Base-by-base conservation (phyloP, 1,140 invertebrate species). In the Drosophila rhopaloa region DNA sequence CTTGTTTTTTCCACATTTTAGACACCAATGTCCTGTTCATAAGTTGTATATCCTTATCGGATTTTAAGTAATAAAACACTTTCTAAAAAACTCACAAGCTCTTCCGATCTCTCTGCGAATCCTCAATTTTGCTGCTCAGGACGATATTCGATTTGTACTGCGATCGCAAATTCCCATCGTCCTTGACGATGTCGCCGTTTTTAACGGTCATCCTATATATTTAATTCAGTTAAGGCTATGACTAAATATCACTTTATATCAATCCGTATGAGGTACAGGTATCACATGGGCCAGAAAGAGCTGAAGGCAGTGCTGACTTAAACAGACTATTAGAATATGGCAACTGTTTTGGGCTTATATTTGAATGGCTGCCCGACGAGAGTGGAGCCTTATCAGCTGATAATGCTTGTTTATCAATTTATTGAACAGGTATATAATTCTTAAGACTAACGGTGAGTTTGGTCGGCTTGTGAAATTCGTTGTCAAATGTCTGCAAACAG, bases 141-240 rank as follows among this genome's bases (percentile, higher is more conserved):
- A 83, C 67, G 7, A 91, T 81, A 60, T 91, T 91, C 7, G 76
- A 65, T 70, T 90, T 84, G 32, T 91, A 91, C 55, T 74, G 81
- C 37, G 85, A 86, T 16, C 73, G 74, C 54, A 51, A 73, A 43
- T 70, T 68, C 0, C 71, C 82, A 75, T 90, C 85, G 75, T 91
- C 83, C 68, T 77, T 61, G 77, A 41, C 73, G 74, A 65, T 51
- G n/a, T 55, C 70, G 29, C 85, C 84, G 62, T 89, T 89, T 6
- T 60, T 50, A 9, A 57, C 85, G 40, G 81, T 66, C 84, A 89
- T 89, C 57, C 6, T 76, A n/a, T 14, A 43, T 13, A 40, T 5
- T 4, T 51, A n/a, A 24, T 14, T 57, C 14, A 13, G 24, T 24
- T 24, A 53, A 35, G 14, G 40, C 7, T 10, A 40, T 24, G 10